A percentile compares a stretch with the other conserved stretches of the same genome.
Evolutionary conservation across 2,888 invertebrate genomes (phyloP).

Genomic region (Agrotis segetum): DNA sequence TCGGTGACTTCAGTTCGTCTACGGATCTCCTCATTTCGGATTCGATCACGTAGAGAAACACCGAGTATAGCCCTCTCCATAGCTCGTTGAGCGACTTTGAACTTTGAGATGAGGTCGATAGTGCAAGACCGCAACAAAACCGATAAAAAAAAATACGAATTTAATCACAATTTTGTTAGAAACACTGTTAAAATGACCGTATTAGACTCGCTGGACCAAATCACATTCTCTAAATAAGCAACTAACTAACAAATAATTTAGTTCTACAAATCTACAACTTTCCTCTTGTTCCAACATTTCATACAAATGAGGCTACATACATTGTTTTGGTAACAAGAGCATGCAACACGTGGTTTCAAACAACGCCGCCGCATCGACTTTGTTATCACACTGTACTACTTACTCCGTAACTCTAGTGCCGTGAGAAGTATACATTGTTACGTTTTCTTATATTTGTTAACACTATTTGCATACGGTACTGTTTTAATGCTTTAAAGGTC

Average conservation of each 20-base stretch:
- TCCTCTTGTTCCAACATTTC: neutral
- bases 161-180: no score
- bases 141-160: no score
- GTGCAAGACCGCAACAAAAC: no score
- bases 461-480: conserved; percentile 41
- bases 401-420: conserved; percentile 52
- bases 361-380: conserved; percentile 46
- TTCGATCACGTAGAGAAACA: no score
- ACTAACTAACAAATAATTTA: neutral
- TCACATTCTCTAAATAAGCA: no score
- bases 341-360: conserved; percentile 64
- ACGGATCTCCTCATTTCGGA: no score
- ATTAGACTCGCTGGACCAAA: no score
- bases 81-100: no score
- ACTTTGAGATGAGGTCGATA: no score
- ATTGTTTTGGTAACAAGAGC: conserved; percentile 49
- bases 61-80: no score
- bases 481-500: neutral
- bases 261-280: neutral
- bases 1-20: no score
- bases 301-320: conserved; percentile 27
- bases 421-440: conserved; percentile 59
- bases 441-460: conserved; percentile 54
- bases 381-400: conserved; percentile 52
- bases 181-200: no score